Evolutionary conservation across 2,797 vertebrate species (phyloP).

Genomic region (Ptychobarbus kaznakovi): DNA sequence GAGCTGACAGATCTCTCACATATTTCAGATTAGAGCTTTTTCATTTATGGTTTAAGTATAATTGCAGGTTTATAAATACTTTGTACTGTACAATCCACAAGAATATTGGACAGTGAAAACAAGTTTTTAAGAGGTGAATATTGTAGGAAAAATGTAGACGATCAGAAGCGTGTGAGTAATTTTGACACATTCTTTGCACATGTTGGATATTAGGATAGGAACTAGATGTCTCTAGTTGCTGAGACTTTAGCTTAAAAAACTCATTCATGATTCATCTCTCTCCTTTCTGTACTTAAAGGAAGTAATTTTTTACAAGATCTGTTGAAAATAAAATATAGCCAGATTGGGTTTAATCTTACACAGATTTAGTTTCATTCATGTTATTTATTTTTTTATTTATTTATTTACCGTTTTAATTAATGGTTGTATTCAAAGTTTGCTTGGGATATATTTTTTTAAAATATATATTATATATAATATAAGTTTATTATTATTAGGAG

Average conservation of each 20-base stretch:
- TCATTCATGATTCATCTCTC: neutral
- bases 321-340: neutral
- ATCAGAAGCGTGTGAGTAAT: neutral
- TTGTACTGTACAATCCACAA: conserved; percentile 32
- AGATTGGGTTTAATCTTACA: neutral
- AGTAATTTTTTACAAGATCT: neutral
- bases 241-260: neutral
- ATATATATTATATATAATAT: too few relatives aligned
- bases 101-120: neutral
- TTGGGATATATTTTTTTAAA: neutral
- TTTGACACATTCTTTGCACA: neutral
- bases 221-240: neutral
- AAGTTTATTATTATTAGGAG: neutral
- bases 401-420: neutral
- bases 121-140: neutral
- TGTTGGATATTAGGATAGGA: conserved; percentile 9
- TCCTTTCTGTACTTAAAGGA: neutral
- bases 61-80: conserved; percentile 32
- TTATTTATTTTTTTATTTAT: neutral
- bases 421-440: neutral
- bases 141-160: conserved; percentile 5
- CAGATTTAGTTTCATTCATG: neutral
- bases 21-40: conserved; percentile 41
- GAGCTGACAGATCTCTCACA: conserved; percentile 32
- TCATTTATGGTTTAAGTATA: conserved; percentile 44